Evolutionary conservation across 2,797 vertebrate genomes (phyloP).

Genomic region (Helostoma temminkii): DNA sequence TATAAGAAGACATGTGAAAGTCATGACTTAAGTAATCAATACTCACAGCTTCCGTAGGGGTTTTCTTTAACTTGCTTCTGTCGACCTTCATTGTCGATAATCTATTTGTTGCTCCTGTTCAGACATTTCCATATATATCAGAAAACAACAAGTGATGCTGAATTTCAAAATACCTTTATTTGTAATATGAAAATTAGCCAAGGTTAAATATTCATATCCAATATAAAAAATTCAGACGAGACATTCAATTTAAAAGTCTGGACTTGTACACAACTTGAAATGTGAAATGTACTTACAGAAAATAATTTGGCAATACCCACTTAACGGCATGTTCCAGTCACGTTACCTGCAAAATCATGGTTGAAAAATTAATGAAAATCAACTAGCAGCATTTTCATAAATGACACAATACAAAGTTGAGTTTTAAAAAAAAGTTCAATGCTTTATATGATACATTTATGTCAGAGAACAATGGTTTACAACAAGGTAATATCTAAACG

Average conservation of each 20-base stretch:
- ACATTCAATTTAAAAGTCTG: neutral
- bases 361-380: neutral
- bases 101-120: conserved; percentile 84
- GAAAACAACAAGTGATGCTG: conserved; percentile 1
- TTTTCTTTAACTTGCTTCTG: conserved; percentile 97
- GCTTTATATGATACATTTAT: neutral
- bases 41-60: conserved; percentile 97
- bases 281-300: conserved; percentile 78
- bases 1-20: neutral
- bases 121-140: conserved; percentile 37
- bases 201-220: conserved; percentile 5
- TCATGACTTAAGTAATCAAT: conserved; percentile 35
- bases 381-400: conserved; percentile 3
- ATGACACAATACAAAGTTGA: neutral
- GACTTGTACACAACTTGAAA: neutral
- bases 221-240: neutral
- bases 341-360: conserved; percentile 73
- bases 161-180: neutral
- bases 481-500: neutral
- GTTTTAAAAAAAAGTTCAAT: neutral
- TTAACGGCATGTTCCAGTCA: conserved; percentile 85
- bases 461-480: neutral
- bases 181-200: neutral
- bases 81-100: conserved; percentile 95
- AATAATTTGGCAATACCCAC: conserved; percentile 81